Percentiles rank a stretch among this genome's conserved stretches.
Evolutionary conservation across 2,888 invertebrate species (phyloP).

Genomic region (Acanthopleura granulata): DNA sequence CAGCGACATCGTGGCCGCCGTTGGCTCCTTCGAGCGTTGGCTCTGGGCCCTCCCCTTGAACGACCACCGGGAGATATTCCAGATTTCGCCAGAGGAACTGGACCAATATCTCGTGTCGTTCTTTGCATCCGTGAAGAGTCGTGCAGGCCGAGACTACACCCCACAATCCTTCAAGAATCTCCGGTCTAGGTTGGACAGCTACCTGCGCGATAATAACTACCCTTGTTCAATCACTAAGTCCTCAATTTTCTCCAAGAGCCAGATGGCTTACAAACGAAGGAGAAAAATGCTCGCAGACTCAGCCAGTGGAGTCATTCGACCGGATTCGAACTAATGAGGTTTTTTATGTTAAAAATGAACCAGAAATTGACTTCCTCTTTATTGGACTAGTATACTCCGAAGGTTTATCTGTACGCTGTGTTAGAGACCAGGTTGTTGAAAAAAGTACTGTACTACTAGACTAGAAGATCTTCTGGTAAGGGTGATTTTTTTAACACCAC

Average conservation of each 20-base stretch:
- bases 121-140: background rate
- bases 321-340: too few species aligned
- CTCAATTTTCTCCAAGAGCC: background rate
- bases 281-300: background rate
- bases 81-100: background rate
- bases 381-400: too few species aligned
- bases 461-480: too few species aligned
- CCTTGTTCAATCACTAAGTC: background rate
- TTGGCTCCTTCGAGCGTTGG: conserved; percentile 8
- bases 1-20: conserved; percentile 17
- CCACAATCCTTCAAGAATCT: conserved; percentile 11
- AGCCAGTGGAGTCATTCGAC: too few species aligned
- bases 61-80: conserved; percentile 7
- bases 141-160: background rate
- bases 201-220: background rate
- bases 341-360: too few species aligned
- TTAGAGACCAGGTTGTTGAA: too few species aligned
- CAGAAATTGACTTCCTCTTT: too few species aligned
- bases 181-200: conserved; percentile 4
- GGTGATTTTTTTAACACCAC: too few species aligned
- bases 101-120: background rate
- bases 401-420: too few species aligned
- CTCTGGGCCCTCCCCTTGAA: conserved; percentile 1
- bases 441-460: too few species aligned
- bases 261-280: background rate